Evolutionary conservation across 2,113 vertebrate species (phyloP).

Genomic region (Bagarius yarrelli): DNA sequence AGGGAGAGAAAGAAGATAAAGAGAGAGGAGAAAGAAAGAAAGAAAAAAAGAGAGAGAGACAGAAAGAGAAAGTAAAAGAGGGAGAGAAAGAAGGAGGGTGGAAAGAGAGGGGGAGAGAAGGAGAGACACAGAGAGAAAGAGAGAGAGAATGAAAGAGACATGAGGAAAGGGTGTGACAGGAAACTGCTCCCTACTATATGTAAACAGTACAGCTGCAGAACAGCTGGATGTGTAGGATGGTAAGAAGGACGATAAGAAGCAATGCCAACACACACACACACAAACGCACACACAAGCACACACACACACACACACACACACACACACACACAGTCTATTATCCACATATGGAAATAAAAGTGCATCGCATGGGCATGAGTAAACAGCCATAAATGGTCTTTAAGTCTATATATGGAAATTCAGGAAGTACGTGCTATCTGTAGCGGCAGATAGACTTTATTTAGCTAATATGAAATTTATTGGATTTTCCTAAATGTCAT

Average conservation of each 20-base stretch:
- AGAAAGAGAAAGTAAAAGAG: neutral
- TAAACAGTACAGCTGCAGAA: conserved; percentile 29
- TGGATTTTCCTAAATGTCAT: neutral
- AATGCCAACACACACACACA: neutral
- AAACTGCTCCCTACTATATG: neutral
- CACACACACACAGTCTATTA: conserved; percentile 20
- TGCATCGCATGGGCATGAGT: too few species aligned
- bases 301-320: conserved; percentile 11
- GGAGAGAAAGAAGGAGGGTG: neutral
- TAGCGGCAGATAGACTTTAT: neutral
- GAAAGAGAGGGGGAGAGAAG: neutral
- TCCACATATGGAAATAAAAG: too few species aligned
- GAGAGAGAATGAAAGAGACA: neutral
- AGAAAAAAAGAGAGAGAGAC: conserved; percentile 28
- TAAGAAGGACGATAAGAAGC: conserved; percentile 1
- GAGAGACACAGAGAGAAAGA: neutral
- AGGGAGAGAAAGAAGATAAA: neutral
- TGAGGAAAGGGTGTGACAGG: conserved; percentile 1
- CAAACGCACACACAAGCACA: neutral
- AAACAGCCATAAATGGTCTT: too few species aligned
- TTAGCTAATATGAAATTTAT: neutral
- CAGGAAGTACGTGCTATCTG: neutral
- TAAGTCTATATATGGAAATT: neutral
- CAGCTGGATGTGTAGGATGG: conserved; percentile 35
- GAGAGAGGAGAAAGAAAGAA: conserved; percentile 73